phyloP scores from a whole-genome alignment of 2,113 vertebrate species.

The Procavia capensis region DNA sequence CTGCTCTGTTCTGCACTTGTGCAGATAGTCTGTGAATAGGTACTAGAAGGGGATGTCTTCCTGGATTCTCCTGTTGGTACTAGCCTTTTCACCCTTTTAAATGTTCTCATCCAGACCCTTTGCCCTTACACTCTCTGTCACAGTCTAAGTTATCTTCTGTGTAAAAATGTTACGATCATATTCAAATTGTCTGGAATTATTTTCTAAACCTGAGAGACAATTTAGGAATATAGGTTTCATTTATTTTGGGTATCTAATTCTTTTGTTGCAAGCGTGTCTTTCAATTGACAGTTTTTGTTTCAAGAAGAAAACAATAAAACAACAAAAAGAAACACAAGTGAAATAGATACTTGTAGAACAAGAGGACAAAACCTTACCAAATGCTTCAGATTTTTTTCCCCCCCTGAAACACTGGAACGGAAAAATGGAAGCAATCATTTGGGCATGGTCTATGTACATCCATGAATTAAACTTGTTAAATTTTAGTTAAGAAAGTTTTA shows the following conservation, averaged over 20 bases:
- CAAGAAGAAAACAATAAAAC: background rate
- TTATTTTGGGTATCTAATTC: background rate
- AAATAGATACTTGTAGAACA: slow-evolving; percentile 6
- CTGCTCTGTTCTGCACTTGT: background rate
- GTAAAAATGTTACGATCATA: background rate
- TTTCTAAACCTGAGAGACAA: slow-evolving; percentile 12
- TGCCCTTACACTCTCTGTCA: accelerated
- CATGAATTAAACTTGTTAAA: background rate
- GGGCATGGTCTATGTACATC: background rate
- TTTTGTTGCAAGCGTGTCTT: background rate
- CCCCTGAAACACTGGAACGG: background rate
- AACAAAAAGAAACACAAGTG: background rate
- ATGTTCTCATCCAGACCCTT: background rate
- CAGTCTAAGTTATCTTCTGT: background rate
- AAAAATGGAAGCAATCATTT: background rate
- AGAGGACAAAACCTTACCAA: slow-evolving; percentile 4
- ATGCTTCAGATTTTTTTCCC: background rate
- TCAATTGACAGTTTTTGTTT: slow-evolving; percentile 30
- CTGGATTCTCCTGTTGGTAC: background rate
- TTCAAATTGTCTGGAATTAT: background rate
- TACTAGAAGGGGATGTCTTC: background rate
- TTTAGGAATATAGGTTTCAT: background rate
- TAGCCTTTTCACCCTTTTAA: background rate
- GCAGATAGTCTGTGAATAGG: background rate
- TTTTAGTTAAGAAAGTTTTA: background rate